These are phyloP conservation scores for Archocentrus centrarchus DNA, from an alignment of 2,113 vertebrate genomes.

Conservation along the genomic window DNA sequence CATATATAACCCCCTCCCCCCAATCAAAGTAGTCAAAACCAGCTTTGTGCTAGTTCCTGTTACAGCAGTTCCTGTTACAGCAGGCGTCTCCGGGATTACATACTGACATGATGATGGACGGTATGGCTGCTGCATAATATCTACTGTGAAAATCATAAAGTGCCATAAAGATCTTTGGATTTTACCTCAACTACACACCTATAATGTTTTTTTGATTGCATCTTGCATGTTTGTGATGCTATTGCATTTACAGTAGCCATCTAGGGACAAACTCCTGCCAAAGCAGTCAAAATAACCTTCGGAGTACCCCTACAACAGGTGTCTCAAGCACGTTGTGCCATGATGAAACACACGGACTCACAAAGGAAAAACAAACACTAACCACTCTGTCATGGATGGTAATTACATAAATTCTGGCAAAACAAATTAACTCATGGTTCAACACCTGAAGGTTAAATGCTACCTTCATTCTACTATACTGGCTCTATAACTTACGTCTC, in stretches of 20 bases:
- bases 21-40: not conserved
- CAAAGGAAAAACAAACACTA: not conserved
- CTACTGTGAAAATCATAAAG: too few species aligned
- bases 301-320: not conserved
- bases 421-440: constrained; percentile 9
- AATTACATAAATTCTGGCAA: not conserved
- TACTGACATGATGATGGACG: not conserved
- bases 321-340: not conserved
- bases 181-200: too few species aligned
- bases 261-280: not conserved
- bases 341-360: not conserved
- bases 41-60: not conserved
- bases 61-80: not conserved
- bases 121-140: not conserved
- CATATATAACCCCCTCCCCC: not conserved
- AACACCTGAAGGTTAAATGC: not conserved
- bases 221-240: not conserved
- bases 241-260: not conserved
- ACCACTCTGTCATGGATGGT: constrained; percentile 1
- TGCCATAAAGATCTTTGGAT: too few species aligned
- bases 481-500: not conserved
- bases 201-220: too few species aligned
- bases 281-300: not conserved
- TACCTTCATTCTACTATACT: not conserved
- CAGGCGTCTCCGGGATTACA: not conserved